Evolutionary conservation across 2,113 vertebrate species (phyloP), one percentile per base, ranked within the genome.

Genomic region (Platichthys stellatus): DNA sequence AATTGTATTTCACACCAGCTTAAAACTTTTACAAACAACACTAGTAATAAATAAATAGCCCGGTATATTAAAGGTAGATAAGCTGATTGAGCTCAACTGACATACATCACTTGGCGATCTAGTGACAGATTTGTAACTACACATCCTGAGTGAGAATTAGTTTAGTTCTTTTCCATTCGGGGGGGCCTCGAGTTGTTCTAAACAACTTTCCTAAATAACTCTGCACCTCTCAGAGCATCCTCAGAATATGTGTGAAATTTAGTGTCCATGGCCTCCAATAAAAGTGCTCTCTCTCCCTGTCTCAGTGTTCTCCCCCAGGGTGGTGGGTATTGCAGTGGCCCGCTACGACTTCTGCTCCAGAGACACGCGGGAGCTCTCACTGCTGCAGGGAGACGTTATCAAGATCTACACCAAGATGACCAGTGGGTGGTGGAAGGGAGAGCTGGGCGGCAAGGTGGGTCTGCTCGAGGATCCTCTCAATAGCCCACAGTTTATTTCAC

Each of bases 381-480:
- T 99, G 28, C 11, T 94, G 78, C 97, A 97, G 87, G 97, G 96
- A 11, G 97, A 99, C 1, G 72, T 96, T 35, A 96, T 98, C 73
- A 97, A 95, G 90, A 97, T 99, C 82, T 96, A 97, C 82, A 95
- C 93, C 17, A 98, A 98, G 91, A 94, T 96, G 93, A 90, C 95
- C 0, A 96, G 96, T 13, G 97, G 97, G 82, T 98, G 97, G 97
- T 99, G 97, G 97, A 94, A 95, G 84, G 97, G 97, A 70, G 97
- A 98, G 90, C 92, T 95, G 0, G 94, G 96, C 0, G 96, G 96
- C 92, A 93, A 74, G 91, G 94, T 95, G 63, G 47, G 89, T 77
- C 26, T 61, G 54, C 54, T 23, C 20, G 21, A 14, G 53, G 8
- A 56, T n/a, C 53, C 20, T 10, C n/a, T 56, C 8, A 31, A 31